phyloP scores from a whole-genome alignment of 2,888 invertebrate species.

The Clusia tigrina region DNA sequence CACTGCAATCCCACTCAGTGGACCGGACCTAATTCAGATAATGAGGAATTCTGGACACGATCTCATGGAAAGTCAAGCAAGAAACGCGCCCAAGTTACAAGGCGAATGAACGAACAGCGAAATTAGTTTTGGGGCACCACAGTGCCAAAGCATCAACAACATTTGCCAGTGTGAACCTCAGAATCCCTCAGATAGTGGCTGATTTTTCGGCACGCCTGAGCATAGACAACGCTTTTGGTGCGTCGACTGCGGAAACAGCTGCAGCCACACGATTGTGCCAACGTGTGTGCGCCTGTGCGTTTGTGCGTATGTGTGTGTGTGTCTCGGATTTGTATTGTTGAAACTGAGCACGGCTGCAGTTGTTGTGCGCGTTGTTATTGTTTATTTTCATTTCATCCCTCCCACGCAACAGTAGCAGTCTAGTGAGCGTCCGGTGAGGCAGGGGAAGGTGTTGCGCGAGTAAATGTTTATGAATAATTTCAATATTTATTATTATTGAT shows the following conservation, averaged over 20 bases:
- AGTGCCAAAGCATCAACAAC: no score
- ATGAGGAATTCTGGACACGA: no score
- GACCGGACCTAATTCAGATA: no score
- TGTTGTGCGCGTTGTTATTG: not conserved
- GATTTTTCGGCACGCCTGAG: constrained; percentile 30
- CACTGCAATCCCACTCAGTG: no score
- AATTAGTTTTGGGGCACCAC: no score
- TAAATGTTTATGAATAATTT: constrained; percentile 19
- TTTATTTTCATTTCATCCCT: constrained; percentile 4
- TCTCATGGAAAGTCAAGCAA: no score
- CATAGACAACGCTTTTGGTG: constrained; percentile 25
- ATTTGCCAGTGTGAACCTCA: no score
- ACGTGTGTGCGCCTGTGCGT: constrained; percentile 6
- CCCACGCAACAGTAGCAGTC: not conserved
- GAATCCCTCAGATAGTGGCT: no score
- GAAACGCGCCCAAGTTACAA: no score
- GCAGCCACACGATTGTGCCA: constrained; percentile 28
- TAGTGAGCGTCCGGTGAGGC: not conserved
- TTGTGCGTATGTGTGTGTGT: constrained; percentile 6
- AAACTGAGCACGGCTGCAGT: no score
- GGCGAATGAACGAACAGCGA: no score
- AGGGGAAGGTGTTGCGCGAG: not conserved
- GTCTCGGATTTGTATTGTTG: no score
- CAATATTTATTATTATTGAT: constrained; percentile 9
- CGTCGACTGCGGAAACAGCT: constrained; percentile 26